Percentiles rank a stretch among this genome's conserved stretches.
Evolutionary conservation across 2,888 invertebrate genomes (phyloP).

Genomic region (Schizaphis graminum): DNA sequence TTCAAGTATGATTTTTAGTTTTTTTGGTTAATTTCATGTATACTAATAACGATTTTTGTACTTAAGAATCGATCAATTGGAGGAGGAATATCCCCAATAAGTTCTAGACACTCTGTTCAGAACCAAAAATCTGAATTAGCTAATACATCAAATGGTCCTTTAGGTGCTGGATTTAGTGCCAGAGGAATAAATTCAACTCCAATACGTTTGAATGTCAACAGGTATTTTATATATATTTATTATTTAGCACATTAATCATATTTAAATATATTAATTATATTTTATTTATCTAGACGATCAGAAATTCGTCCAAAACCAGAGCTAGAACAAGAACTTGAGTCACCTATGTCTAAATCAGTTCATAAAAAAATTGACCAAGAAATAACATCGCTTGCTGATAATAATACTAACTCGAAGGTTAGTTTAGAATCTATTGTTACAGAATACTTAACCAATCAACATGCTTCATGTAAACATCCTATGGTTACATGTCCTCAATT

Average conservation of each 20-base stretch:
- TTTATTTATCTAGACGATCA: slow-evolving; percentile 37
- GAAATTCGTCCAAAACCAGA: slow-evolving; percentile 50
- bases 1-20: neutral
- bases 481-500: slow-evolving; percentile 98
- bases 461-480: slow-evolving; percentile 97
- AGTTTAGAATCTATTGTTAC: slow-evolving; percentile 94
- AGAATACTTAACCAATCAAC: slow-evolving; percentile 96
- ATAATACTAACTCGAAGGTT: slow-evolving; percentile 71
- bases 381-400: slow-evolving; percentile 30
- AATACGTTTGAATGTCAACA: slow-evolving; percentile 60
- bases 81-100: slow-evolving; percentile 49
- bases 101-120: slow-evolving; percentile 44
- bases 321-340: slow-evolving; percentile 40
- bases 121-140: slow-evolving; percentile 64
- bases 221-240: neutral
- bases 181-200: slow-evolving; percentile 64
- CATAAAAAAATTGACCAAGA: slow-evolving; percentile 62
- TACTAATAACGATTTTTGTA: neutral
- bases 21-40: neutral
- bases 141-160: slow-evolving; percentile 66
- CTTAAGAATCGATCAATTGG: slow-evolving; percentile 63
- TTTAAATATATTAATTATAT: neutral
- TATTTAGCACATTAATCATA: neutral
- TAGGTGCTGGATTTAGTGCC: slow-evolving; percentile 64
- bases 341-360: slow-evolving; percentile 61